Conservation (phyloP, 2,797 vertebrate genomes). For the Emys orbicularis region DNA sequence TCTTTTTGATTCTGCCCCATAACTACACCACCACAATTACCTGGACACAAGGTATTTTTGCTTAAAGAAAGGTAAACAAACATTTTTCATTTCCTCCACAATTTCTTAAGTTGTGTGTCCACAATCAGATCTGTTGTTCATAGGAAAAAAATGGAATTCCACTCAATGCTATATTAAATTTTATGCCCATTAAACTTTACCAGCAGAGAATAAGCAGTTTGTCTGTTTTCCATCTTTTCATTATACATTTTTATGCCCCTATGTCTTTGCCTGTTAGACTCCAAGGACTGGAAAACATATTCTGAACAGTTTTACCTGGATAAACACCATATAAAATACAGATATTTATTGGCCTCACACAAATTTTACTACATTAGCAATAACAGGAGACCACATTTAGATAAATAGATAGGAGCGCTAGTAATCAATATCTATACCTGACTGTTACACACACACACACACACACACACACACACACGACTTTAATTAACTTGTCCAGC, state of each 20-base stretch:
- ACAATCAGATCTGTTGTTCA: slow-evolving; percentile 32
- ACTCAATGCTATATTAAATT: slow-evolving; percentile 61
- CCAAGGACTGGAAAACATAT: slow-evolving; percentile 63
- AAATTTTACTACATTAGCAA: slow-evolving; percentile 64
- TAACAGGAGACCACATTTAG: slow-evolving; percentile 56
- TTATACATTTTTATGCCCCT: slow-evolving; percentile 73
- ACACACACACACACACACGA: slow-evolving; percentile 21
- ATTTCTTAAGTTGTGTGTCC: slow-evolving; percentile 19
- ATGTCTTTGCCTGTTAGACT: slow-evolving; percentile 63
- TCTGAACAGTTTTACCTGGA: slow-evolving; percentile 70
- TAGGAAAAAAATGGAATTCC: not conserved
- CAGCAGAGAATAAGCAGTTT: slow-evolving; percentile 69
- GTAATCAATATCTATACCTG: slow-evolving; percentile 20
- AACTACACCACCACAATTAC: not conserved
- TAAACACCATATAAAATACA: slow-evolving; percentile 78
- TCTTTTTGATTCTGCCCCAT: not conserved
- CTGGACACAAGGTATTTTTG: slow-evolving; percentile 31
- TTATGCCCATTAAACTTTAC: slow-evolving; percentile 73
- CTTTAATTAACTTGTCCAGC: slow-evolving; percentile 78
- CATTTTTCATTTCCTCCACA: slow-evolving; percentile 18
- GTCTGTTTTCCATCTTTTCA: slow-evolving; percentile 72
- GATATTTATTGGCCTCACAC: slow-evolving; percentile 65
- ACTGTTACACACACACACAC: slow-evolving; percentile 40
- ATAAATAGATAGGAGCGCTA: slow-evolving; percentile 43
- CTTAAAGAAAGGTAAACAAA: slow-evolving; percentile 55